Evolutionary conservation across 2,113 vertebrate genomes (phyloP), one percentile per base, ranked within the genome.

Genomic region (Paramisgurnus dabryanus): DNA sequence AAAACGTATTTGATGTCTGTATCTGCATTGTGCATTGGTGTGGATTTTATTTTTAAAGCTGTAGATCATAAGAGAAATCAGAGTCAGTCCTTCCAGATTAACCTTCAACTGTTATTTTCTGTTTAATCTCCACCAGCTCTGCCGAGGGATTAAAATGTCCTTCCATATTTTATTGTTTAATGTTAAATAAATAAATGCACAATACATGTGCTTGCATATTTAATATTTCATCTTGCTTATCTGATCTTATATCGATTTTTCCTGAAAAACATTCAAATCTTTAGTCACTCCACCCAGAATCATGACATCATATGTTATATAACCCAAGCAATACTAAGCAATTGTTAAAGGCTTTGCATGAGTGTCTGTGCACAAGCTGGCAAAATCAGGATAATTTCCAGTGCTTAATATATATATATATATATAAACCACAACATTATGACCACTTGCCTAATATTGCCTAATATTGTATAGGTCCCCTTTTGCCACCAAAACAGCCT

Each of bases 31-130:
- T 40, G 79, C 87, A 34, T 83, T 84, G 67, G 65, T 80, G 87
- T 70, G 80, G 18, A 75, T 84, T 80, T 70, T 70, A 5, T 80
- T 40, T 22, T 66, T 61, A 18, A n/a, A 55, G 58, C 74, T 13
- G 58, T 40, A 7, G 41, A 40, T 13, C 57, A 68, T 76, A 45
- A 73, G 64, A 69, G 60, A 63, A 68, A 70, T 12, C 15, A 55
- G 53, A 79, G 68, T 85, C 83, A 88, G 85, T 88, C 83, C 15
- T 4, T 64, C 1, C 80, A 87, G 86, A 89, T 90, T 87, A 86
- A 86, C 79, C 70, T 74, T 67, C 71, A 55, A 83, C 84, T 78
- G 67, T 84, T 86, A 74, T 79, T 85, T 82, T 71, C 74, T 79
- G 2, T 85, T 80, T 86, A 86, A 86, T 86, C 80, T 55, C 7